phyloP scores from a whole-genome alignment of 2,888 invertebrate genomes.

The Xanthia togata region DNA sequence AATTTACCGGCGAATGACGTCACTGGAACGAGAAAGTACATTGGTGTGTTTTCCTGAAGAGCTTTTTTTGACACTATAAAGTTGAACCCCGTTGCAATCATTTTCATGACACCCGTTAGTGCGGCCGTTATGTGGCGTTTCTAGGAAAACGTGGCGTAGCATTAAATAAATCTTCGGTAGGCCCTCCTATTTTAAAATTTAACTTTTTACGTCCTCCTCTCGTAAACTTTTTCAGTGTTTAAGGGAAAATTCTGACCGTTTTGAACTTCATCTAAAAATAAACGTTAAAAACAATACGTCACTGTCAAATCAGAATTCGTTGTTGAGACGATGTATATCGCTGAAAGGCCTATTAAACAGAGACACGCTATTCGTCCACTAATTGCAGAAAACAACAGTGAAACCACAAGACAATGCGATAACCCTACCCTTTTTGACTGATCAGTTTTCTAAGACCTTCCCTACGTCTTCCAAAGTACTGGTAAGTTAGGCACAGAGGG shows the following conservation, averaged over 20 bases:
- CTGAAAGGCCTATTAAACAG: constrained; percentile 87
- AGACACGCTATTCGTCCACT: constrained; percentile 85
- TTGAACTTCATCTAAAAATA: background rate
- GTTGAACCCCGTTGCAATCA: no score
- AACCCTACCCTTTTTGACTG: constrained; percentile 76
- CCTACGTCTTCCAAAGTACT: constrained; percentile 44
- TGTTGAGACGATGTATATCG: constrained; percentile 71
- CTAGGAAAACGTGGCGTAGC: no score
- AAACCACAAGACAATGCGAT: constrained; percentile 84
- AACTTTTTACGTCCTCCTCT: background rate
- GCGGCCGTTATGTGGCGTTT: no score
- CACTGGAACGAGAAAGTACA: no score
- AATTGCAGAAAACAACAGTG: constrained; percentile 89
- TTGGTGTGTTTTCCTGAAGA: no score
- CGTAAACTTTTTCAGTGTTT: background rate
- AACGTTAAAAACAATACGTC: constrained; percentile 56
- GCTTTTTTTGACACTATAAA: no score
- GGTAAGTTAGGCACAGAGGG: constrained; percentile 31
- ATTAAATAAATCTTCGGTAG: no score
- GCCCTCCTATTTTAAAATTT: no score
- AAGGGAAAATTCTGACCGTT: background rate
- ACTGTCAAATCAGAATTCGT: constrained; percentile 70
- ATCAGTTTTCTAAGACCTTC: constrained; percentile 73
- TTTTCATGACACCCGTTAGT: no score
- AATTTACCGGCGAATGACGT: no score